Percentiles rank a stretch among this genome's conserved stretches.
Evolutionary conservation across 2,113 vertebrate species (phyloP).

Genomic region (Pygoscelis antarcticus): DNA sequence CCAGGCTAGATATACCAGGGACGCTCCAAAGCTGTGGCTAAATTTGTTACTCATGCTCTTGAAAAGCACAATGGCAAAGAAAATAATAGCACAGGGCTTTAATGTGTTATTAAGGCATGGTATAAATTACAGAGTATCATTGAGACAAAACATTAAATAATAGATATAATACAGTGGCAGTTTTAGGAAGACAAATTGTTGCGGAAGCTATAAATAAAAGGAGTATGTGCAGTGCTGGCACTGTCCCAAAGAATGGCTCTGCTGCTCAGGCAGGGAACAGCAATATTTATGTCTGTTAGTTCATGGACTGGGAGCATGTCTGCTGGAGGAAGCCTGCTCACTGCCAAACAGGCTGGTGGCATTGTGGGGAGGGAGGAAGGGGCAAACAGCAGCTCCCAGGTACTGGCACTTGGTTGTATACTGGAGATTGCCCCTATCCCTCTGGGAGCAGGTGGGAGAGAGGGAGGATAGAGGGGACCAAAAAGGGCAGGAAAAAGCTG

Average conservation of each 20-base stretch:
- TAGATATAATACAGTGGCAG: not conserved
- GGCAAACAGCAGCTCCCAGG: not conserved
- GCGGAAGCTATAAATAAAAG: not conserved
- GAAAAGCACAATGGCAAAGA: not conserved
- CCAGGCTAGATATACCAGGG: not conserved
- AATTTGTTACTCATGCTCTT: not conserved
- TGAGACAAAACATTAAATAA: not conserved
- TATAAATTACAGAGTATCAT: not conserved
- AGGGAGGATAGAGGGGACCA: too few species aligned
- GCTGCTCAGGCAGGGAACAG: not conserved
- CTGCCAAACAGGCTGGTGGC: not conserved
- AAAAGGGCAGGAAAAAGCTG: not conserved
- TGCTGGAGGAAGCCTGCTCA: not conserved
- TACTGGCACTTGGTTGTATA: not conserved
- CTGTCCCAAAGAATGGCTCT: not conserved
- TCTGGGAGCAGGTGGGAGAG: not conserved
- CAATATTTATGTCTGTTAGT: not conserved
- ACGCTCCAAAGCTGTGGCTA: not conserved
- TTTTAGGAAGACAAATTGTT: not conserved
- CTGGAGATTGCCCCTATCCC: not conserved
- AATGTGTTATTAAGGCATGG: not conserved
- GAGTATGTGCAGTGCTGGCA: not conserved
- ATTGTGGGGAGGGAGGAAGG: not conserved
- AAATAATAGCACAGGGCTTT: not conserved
- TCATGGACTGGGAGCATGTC: not conserved